Conservation (phyloP, 1,140 invertebrate species). For the Stratiolaelaps scimitus region DNA sequence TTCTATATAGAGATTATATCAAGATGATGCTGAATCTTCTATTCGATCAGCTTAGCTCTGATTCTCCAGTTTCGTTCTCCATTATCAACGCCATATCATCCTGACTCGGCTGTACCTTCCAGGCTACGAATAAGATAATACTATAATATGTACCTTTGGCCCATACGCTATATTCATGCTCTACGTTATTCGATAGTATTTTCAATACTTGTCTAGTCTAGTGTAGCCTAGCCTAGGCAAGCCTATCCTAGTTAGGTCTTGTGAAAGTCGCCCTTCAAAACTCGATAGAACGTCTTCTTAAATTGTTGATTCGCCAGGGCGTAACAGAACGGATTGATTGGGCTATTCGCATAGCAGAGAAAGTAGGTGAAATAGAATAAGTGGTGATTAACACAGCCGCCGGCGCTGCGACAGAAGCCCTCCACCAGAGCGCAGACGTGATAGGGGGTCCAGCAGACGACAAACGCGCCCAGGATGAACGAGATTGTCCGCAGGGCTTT, state of each 20-base stretch:
- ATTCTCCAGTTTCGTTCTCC: too few relatives aligned
- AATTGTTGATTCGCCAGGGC: slow-evolving; percentile 98
- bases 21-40: too few relatives aligned
- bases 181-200: too few relatives aligned
- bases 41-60: too few relatives aligned
- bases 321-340: slow-evolving; percentile 97
- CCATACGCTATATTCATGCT: too few relatives aligned
- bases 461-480: slow-evolving; percentile 95
- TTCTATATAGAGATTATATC: too few relatives aligned
- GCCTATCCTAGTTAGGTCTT: slow-evolving; percentile 70
- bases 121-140: too few relatives aligned
- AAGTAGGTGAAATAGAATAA: slow-evolving; percentile 98
- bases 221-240: too few relatives aligned
- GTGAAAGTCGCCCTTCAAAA: slow-evolving; percentile 79
- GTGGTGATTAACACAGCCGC: slow-evolving; percentile 68
- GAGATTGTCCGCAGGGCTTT: slow-evolving; percentile 98
- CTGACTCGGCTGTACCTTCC: too few relatives aligned
- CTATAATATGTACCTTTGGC: too few relatives aligned
- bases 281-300: slow-evolving; percentile 92
- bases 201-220: too few relatives aligned
- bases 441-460: slow-evolving; percentile 98
- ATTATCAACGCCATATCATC: too few relatives aligned
- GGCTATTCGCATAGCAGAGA: slow-evolving; percentile 95
- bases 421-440: slow-evolving; percentile 89
- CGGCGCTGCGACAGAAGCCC: slow-evolving; percentile 73